Evolutionary conservation across 92 coral and sea anemone species (phyloP).

Genomic region (Muricea muricata): DNA sequence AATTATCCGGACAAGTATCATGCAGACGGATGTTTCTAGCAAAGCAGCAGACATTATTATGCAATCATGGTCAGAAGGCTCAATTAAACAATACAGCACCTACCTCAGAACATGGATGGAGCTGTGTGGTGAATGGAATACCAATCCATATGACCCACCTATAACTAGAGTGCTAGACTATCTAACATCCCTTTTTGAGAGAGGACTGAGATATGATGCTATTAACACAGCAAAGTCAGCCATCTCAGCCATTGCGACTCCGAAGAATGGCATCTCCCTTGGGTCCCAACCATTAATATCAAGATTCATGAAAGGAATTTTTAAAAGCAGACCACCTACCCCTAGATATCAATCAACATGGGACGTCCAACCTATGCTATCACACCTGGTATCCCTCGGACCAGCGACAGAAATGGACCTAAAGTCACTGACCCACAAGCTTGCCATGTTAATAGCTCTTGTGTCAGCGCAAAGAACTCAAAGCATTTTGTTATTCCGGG

Average conservation of each 20-base stretch:
- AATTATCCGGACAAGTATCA: constrained; percentile 59
- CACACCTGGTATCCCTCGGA: constrained; percentile 33
- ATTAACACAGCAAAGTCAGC: constrained; percentile 59
- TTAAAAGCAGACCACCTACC: constrained; percentile 19
- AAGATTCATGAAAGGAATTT: constrained; percentile 30
- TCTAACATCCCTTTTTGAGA: no score
- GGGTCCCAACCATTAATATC: constrained; percentile 56
- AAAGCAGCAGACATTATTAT: constrained; percentile 50
- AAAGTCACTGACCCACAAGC: no score
- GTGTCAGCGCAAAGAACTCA: constrained; percentile 54
- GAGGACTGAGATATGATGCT: constrained; percentile 41
- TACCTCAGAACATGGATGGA: constrained; percentile 45
- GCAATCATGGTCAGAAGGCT: constrained; percentile 49
- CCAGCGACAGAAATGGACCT: constrained; percentile 37
- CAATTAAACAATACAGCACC: constrained; percentile 51
- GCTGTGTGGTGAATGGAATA: constrained; percentile 54
- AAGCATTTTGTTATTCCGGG: no score
- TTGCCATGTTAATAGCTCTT: constrained; percentile 48
- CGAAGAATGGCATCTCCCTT: constrained; percentile 25
- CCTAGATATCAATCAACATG: constrained; percentile 55
- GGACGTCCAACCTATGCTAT: constrained; percentile 51
- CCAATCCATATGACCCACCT: constrained; percentile 21
- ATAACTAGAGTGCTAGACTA: no score
- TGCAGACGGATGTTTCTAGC: constrained; percentile 53
- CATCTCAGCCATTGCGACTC: constrained; percentile 47